Evolutionary conservation across 2,888 invertebrate genomes (phyloP), one percentile per base, ranked within the genome.

Genomic region (Synergus itoensis): DNA sequence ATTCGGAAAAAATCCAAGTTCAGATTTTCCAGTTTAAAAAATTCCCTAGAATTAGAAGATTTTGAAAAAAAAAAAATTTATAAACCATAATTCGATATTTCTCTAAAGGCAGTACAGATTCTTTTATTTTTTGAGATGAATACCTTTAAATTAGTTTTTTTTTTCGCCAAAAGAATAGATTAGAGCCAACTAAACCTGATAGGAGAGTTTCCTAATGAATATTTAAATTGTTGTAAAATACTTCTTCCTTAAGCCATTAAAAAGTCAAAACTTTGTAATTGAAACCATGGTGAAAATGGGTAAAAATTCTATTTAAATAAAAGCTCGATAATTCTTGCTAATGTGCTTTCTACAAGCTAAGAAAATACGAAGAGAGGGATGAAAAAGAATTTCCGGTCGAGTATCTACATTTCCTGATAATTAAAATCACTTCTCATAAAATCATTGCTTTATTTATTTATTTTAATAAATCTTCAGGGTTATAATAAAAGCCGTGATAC

Each of bases 281-380:
- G 53, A 73, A 48, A 57, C 73, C 40, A 73, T 16, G 36, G 18
- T 16, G 53, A 53, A 73, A 40, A 53, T 36, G 73, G 53, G 48
- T 48, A 48, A 48, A 73, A 73, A 73, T 53, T 73, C 36, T n/a
- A 73, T 73, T 73, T 73, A 28, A 73, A 73, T 73, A 53, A 53
- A 73, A 73, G 36, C 18, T 73, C 53, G 16, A 53, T 53, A 12
- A 48, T 40, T 53, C 73, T 73, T 53, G 36, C n/a, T 53, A 73
- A 53, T 73, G 53, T 73, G 11, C 16, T 73, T 73, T 73, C 48
- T 48, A 45, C 48, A 48, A 69, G 69, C n/a, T 45, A 48, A 69
- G 69, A 28, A 36, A 69, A 69, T 45, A 48, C 9, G n/a, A 48
- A 16, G 48, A 69, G 48, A 67, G 18, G 41, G 21, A 45, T 12